Base-by-base conservation (phyloP, 2,797 vertebrate genomes). In the Sebastes iracundus region DNA sequence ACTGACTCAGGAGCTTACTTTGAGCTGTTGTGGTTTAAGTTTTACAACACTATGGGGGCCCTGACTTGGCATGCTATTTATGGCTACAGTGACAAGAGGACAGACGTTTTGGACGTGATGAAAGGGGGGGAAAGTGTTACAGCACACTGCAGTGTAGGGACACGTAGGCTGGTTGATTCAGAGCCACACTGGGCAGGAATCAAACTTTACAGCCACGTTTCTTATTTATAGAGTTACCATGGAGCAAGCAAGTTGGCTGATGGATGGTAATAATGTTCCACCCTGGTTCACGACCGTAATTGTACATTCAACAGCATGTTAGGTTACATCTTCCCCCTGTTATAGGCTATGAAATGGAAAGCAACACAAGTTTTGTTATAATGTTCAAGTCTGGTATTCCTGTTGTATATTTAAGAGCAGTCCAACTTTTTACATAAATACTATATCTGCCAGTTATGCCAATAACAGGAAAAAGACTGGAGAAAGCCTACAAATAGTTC, bases 41-140 rank as follows among this genome's bases (percentile, higher is more conserved):
- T 85, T 77, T 81, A 79, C 65, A 73, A 22, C 76, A 71, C 75
- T 38, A 14, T 62, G 74, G 67, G 49, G 63, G 72, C 3, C 2
- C 4, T 87, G 88, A 91, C 87, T 82, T 75, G 23, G 52, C 65
- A 58, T 74, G 69, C 91, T 94, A 94, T 95, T 94, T 93, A 84
- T 90, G 84, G 87, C 69, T 42, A 56, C 42, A 56, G 72, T 75
- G 69, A 91, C 79, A 71, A 75, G 68, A 23, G 67, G 83, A 72
- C 75, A 88, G 83, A 87, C 78, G 75, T 79, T 92, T 75, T 28
- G 33, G 81, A 85, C 70, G 52, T 78, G 79, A 70, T 16, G 58
- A 71, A 60, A 27, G 46, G 25, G 8, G 68, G 38, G 49, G 79
- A 77, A 72, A 32, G 81, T 73, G 52, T 81, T 74, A 52, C 23